Percentiles rank a stretch among this genome's conserved stretches.
These are phyloP conservation scores for Thecocarcelia acutangulata DNA, from an alignment of 2,888 invertebrate species.

Conservation along the genomic window DNA sequence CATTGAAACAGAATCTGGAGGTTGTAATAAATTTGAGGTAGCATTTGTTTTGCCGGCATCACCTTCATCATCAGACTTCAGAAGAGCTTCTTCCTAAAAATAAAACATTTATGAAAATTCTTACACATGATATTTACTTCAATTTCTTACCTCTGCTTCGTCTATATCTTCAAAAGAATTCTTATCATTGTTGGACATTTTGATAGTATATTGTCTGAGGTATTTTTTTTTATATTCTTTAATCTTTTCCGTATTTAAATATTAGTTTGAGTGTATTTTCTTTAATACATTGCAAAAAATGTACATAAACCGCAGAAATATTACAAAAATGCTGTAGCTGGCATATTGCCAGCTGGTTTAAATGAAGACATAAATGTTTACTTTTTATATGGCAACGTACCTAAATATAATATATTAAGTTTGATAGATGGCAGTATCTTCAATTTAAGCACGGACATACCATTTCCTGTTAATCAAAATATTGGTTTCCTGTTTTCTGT, in stretches of 20 bases:
- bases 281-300: conserved; percentile 33
- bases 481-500: too few relatives aligned
- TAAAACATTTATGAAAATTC: conserved; percentile 8
- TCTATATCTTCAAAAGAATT: conserved; percentile 73
- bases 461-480: too few relatives aligned
- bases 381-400: conserved; percentile 8
- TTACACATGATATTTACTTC: background rate
- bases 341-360: conserved; percentile 20
- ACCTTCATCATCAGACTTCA: conserved; percentile 75
- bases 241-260: conserved; percentile 28
- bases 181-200: conserved; percentile 62
- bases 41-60: conserved; percentile 62
- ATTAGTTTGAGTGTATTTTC: conserved; percentile 11
- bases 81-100: conserved; percentile 75
- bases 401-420: background rate
- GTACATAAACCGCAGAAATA: conserved; percentile 27
- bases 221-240: conserved; percentile 30
- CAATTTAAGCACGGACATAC: background rate
- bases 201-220: conserved; percentile 8
- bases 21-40: conserved; percentile 29
- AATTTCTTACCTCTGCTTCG: conserved; percentile 73
- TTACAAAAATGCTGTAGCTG: conserved; percentile 24
- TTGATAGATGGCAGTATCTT: background rate
- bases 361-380: background rate
- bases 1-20: conserved; percentile 38